Base-by-base conservation (phyloP, 2,797 vertebrate genomes). In the Myotis planiceps region DNA sequence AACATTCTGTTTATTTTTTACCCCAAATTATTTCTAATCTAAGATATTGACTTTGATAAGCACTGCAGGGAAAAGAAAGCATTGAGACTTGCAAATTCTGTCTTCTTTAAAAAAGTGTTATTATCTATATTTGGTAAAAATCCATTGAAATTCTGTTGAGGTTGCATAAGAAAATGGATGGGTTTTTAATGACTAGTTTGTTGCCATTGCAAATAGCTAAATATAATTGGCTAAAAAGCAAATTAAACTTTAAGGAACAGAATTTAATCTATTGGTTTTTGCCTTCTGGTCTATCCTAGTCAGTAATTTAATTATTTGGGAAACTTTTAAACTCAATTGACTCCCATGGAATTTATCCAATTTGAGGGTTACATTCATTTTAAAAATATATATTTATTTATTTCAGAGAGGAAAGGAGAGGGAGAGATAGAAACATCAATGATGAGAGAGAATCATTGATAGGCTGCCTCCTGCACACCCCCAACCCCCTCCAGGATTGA, bases 251-350 rank as follows among this genome's bases (percentile, higher is more conserved):
- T 79, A 66, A 96, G 97, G 60, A 87, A 86, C 47, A 75, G 32
- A 95, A 23, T 81, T 39, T n/a, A 71, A 51, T 72, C 89, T 93
- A 58, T 85, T 95, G 39, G 8, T 66, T 93, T 90, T 65, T 69
- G 95, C 39, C 37, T 95, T 95, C 83, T 87, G 79, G 29, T 86
- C 13, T 95, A 37, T 32, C 42, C 58, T 93, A 76, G 80, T 80
- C 47, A 12, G 87, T 90, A 92, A 94, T 83, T 94, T 96, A 96
- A 96, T 97, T 96, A 94, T 97, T 90, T 96, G 93, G 91, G 88
- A 90, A 96, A 97, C 92, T 97, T 97, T 97, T 45, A 74, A 66
- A 27, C 19, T 16, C 72, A 93, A 6, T 68, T 82, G 79, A 93
- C 71, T 86, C 37, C 29, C 19, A 45, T 83, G 80, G 85, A 95